Evolutionary conservation across 2,888 invertebrate genomes (phyloP), one percentile per base, ranked within the genome.

Genomic region (Oxystoma pomonae): DNA sequence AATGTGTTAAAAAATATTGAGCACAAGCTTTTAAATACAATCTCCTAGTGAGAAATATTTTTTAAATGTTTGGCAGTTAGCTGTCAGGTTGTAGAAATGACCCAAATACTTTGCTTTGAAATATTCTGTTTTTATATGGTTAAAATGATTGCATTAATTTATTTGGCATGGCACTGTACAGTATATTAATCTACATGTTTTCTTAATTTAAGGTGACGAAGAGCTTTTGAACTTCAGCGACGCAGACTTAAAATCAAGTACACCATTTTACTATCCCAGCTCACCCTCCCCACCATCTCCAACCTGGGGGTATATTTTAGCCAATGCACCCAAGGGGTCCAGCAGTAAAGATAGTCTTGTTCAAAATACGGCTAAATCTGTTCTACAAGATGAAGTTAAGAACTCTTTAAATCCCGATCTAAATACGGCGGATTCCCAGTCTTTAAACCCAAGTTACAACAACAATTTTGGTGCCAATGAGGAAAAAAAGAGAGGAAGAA

Each of bases 211-310:
- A 67, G n/a, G n/a, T 16, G 90, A 89, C 69, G 90, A 90, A 68
- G 92, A 91, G 80, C 87, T 91, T 19, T 76, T 91, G 59, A 90
- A 90, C 64, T 91, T 90, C 74, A 91, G 91, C 1, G 91, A 91
- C 74, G 90, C 85, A 1, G 83, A 83, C 55, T 78, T 75, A 12
- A 77, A 77, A 67, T 72, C 75, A 1, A 73, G 70, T 60, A 73
- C 73, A 35, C 73, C 74, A 18, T 35, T 35, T 12, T 35, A 35
- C 12, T 35, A 35, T 35, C 75, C 76, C 12, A 66, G 73, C 21
- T 72, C 74, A 20, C 70, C 83, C 2, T 84, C 85, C 64, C 76
- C 82, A n/a, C 74, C 82, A 50, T 65, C 70, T 16, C 75, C 77
- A 7, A 78, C 77, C 1, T 78, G 77, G 77, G 77, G 78, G 0